Conservation (phyloP, 2,113 vertebrate genomes). For the Podarcis muralis region DNA sequence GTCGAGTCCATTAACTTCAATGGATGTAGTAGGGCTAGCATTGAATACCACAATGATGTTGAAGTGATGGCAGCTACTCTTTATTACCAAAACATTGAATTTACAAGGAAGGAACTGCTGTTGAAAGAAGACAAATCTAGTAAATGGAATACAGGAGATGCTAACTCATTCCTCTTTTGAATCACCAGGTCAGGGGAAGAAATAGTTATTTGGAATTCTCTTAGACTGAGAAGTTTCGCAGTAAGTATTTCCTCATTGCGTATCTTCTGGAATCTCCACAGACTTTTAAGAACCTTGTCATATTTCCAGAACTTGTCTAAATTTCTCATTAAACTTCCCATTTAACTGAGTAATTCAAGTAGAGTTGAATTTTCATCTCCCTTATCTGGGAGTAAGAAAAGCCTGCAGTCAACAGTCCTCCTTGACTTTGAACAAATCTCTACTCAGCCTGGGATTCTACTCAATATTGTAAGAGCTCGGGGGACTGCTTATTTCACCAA, state of each 20-base stretch:
- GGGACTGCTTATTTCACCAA: constrained; percentile 20
- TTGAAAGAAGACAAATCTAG: background rate
- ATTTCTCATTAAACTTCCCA: constrained; percentile 46
- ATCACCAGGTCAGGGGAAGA: background rate
- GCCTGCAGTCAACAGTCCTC: constrained; percentile 44
- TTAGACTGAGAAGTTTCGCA: background rate
- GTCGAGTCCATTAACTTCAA: no score
- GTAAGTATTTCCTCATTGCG: background rate
- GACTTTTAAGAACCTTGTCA: constrained; percentile 33
- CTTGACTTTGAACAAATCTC: constrained; percentile 32
- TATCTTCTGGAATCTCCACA: constrained; percentile 26
- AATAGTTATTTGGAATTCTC: background rate
- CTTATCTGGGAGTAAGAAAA: constrained; percentile 45
- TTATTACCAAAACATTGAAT: background rate
- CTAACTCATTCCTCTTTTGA: background rate
- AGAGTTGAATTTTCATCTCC: constrained; percentile 56
- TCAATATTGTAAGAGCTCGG: constrained; percentile 46
- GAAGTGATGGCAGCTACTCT: background rate
- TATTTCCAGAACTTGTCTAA: constrained; percentile 36
- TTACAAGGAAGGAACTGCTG: background rate
- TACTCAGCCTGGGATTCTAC: constrained; percentile 15
- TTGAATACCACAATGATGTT: no score
- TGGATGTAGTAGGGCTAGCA: no score
- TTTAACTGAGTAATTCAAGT: constrained; percentile 51
- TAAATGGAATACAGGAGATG: background rate